These are phyloP conservation scores for Crocodylus rhombifer DNA, from an alignment of 2,797 vertebrate species.

Conservation along the genomic window DNA sequence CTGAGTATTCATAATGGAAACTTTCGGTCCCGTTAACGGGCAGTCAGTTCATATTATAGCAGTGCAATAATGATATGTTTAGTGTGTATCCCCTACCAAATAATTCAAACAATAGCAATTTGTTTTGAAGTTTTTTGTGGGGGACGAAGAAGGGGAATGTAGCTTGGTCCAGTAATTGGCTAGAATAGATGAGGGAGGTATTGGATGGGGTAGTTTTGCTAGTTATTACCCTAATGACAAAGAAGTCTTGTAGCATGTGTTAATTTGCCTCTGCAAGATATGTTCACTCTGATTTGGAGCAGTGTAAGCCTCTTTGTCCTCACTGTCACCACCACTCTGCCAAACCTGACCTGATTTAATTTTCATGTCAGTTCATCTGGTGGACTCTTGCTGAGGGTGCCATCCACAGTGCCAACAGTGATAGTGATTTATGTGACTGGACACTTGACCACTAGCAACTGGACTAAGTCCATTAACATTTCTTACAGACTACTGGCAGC, in stretches of 20 bases:
- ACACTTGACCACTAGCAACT: background rate
- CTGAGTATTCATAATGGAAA: background rate
- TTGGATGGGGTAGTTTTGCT: background rate
- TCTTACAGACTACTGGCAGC: background rate
- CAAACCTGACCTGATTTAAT: background rate
- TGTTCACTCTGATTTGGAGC: background rate
- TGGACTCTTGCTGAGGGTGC: background rate
- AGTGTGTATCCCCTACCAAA: conserved; percentile 16
- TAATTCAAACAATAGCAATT: background rate
- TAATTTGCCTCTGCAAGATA: background rate
- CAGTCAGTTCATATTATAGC: background rate
- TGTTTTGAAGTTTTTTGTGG: background rate
- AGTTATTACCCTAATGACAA: background rate
- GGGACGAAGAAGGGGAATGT: background rate
- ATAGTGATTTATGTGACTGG: rapidly evolving
- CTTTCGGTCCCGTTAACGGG: background rate
- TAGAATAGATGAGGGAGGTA: background rate
- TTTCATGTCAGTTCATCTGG: background rate
- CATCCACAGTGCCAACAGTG: background rate
- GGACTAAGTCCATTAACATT: background rate
- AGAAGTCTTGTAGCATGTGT: background rate
- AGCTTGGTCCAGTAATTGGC: background rate
- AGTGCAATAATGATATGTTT: background rate
- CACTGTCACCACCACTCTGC: background rate
- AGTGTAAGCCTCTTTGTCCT: background rate